phyloP scores from a whole-genome alignment of 2,797 vertebrate genomes.

The Dryobates pubescens region DNA sequence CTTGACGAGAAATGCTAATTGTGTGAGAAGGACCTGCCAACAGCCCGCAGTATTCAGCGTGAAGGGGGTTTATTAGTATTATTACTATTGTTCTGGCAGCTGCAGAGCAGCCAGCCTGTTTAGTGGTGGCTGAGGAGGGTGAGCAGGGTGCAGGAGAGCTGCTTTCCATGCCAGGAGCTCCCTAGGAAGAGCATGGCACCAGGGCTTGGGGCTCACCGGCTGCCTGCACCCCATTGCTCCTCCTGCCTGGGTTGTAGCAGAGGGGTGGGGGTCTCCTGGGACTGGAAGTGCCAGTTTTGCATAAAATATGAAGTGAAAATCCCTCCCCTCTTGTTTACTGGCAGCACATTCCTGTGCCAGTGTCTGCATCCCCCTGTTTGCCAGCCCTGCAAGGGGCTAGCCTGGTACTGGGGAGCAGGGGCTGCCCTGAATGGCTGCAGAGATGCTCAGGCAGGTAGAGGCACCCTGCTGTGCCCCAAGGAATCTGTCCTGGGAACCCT shows the following conservation, averaged over 20 bases:
- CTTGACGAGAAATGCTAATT: conserved; percentile 62
- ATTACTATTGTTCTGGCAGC: conserved; percentile 49
- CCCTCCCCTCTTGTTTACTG: background rate
- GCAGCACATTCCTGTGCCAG: background rate
- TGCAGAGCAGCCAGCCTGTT: background rate
- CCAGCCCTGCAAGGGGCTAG: background rate
- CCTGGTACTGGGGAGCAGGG: background rate
- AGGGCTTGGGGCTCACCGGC: rapidly evolving
- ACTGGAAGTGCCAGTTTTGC: background rate
- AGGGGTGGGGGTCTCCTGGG: background rate
- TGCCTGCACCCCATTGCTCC: background rate
- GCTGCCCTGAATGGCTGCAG: background rate
- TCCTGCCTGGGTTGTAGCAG: background rate
- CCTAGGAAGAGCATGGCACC: background rate
- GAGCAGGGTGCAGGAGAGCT: background rate
- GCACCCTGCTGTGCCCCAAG: rapidly evolving
- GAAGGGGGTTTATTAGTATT: conserved; percentile 7
- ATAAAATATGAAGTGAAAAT: conserved; percentile 8
- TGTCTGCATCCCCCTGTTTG: background rate
- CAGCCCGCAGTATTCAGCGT: conserved; percentile 20
- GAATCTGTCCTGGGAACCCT: background rate
- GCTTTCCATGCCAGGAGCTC: background rate
- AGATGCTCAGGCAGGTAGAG: background rate
- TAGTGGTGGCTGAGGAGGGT: background rate
- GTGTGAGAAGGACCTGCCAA: conserved; percentile 57